Evolutionary conservation across 2,888 invertebrate species (phyloP), one percentile per base, ranked within the genome.

Genomic region (Vanessa cardui): DNA sequence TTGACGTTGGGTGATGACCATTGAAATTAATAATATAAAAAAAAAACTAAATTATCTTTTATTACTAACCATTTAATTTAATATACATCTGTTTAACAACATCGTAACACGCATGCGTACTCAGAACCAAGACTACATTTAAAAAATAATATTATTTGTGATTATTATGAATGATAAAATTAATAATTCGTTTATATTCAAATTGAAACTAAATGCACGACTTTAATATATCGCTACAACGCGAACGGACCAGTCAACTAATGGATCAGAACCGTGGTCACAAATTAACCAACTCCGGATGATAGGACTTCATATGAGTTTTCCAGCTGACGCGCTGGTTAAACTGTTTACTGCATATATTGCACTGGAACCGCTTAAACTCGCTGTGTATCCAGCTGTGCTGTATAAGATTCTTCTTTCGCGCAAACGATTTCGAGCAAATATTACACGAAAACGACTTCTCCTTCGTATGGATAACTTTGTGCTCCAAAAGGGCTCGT

Each of bases 361-460:
- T 80, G 63, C 89, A 90, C 54, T 82, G 82, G 58, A 85, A 86
- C 50, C 82, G 76, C 62, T 89, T 89, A 0, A 81, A 77, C 3
- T 86, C 87, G 59, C 83, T 89, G 65, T 90, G 90, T 9, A 88
- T 83, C 89, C 89, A 89, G 80, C 86, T 85, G 68, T 90, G 90
- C 68, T 86, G 84, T 1, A 75, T 76, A 31, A 91, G 71, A 1
- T 83, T 85, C n/a, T 84, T 84, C 71, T 87, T 88, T 21, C 88
- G 78, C 1, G 83, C 80, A 72, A 90, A 91, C 0, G 79, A 76
- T 65, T 93, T 93, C 0, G 84, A 75, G 66, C 94, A 94, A 1
- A 89, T 82, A n/a, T 82, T 79, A 70, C 94, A 94, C 16, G 83
- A 78, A 66, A 88, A 93, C 0, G 86, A 81, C 69, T 90, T 92